A percentile compares a stretch with the other conserved stretches of the same genome.
phyloP scores from a whole-genome alignment of 2,888 invertebrate species.

The Dynastes hyllus region DNA sequence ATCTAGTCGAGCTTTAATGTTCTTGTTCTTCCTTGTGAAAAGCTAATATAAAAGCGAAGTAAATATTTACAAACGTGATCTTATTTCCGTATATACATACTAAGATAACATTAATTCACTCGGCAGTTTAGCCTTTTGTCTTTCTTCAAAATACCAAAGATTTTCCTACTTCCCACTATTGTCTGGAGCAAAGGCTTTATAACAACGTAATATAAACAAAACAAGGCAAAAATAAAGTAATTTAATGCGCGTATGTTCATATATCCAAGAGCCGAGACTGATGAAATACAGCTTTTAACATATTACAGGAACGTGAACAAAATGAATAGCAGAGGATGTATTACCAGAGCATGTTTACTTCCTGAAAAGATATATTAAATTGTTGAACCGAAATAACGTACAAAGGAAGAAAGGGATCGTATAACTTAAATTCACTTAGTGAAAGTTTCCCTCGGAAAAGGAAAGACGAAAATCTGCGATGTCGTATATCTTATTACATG shows the following conservation, averaged over 20 bases:
- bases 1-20: too few species aligned
- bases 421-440: slow-evolving; percentile 38
- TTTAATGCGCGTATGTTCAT: not conserved
- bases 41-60: too few species aligned
- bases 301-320: not conserved
- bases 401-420: slow-evolving; percentile 22
- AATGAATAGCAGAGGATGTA: not conserved
- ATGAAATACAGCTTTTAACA: slow-evolving; percentile 1
- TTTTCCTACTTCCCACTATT: too few species aligned
- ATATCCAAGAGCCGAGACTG: not conserved
- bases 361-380: slow-evolving; percentile 15
- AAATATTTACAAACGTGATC: too few species aligned
- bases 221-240: too few species aligned
- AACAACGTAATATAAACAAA: too few species aligned
- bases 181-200: too few species aligned
- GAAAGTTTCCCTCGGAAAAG: slow-evolving; percentile 20
- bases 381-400: slow-evolving; percentile 17
- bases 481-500: slow-evolving; percentile 36
- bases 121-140: too few species aligned
- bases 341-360: slow-evolving; percentile 8
- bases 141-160: too few species aligned
- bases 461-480: slow-evolving; percentile 18
- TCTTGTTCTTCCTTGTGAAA: too few species aligned
- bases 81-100: too few species aligned
- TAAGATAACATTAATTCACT: too few species aligned